Base-by-base conservation (phyloP, 2,888 invertebrate species). In the Cephus rjabovi region DNA sequence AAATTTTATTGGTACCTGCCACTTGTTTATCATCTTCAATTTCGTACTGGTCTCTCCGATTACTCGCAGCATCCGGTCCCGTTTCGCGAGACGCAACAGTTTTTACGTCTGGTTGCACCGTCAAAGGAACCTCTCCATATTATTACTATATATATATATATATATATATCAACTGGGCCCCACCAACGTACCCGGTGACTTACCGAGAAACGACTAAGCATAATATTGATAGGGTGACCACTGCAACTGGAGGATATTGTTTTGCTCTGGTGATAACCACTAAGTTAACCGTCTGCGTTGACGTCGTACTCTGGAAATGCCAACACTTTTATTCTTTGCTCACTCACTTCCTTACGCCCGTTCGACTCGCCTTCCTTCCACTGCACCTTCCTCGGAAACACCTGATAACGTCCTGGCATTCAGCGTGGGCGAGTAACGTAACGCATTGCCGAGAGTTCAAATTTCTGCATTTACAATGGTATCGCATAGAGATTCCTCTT, bases 391-490 rank as follows among this genome's bases (percentile, higher is more conserved):
- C 73, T 68, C 69, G 69, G 70, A n/a, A 73, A 75, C 69, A 34
- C 73, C 81, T 85, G 87, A 88, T 89, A 89, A 87, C 85, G 71
- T 11, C 31, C 71, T 9, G 71, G 33, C 33, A 84, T 70, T 71
- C 79, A 79, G 86, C 86, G 89, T 89, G 88, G 89, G 89, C 87
- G 89, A 86, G 83, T 85, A 85, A 87, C 86, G 84, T 82, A 84
- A 85, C 84, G 83, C 84, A 80, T 79, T 79, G 79, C 81, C 79
- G 81, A 31, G 75, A 83, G 85, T 86, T 86, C 84, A 85, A 85
- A 86, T 88, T 88, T 87, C 87, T 85, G 85, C 87, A 87, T 87
- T 88, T 85, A 86, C 86, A 82, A 80, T 76, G 83, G 15, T 40
- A 40, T 15, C 15, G 15, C 15, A 15, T 23, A 15, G 6, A 56